phyloP scores from a whole-genome alignment of 2,888 invertebrate genomes.

The Phaonia tiefii region DNA sequence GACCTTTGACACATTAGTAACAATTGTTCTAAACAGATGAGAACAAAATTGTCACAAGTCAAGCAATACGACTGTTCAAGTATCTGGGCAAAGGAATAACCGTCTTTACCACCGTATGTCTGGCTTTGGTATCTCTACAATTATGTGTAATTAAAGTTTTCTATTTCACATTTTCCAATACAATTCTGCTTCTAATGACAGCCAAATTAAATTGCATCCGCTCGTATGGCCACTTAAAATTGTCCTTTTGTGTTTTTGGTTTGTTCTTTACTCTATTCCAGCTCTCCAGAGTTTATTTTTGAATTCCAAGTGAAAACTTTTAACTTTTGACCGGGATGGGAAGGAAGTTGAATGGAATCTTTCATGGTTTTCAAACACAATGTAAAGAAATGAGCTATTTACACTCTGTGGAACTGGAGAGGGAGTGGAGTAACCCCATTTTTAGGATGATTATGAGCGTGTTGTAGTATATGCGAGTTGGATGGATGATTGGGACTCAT shows the following conservation, averaged over 20 bases:
- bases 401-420: no score
- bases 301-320: conserved; percentile 9
- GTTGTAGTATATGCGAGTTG: conserved; percentile 18
- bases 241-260: conserved; percentile 6
- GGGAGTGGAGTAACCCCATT: no score
- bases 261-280: no score
- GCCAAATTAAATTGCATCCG: conserved; percentile 79
- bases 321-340: conserved; percentile 34
- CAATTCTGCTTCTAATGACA: conserved; percentile 67
- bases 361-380: conserved; percentile 77
- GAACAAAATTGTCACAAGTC: conserved; percentile 53
- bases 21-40: conserved; percentile 70
- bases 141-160: conserved; percentile 70
- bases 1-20: conserved; percentile 79
- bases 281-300: conserved; percentile 1
- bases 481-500: conserved; percentile 30
- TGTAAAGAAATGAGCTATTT: conserved; percentile 59
- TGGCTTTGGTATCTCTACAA: conserved; percentile 72
- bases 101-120: background rate
- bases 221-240: conserved; percentile 78
- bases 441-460: background rate
- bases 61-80: conserved; percentile 11
- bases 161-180: conserved; percentile 62
- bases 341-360: conserved; percentile 70
- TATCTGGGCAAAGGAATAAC: background rate